Evolutionary conservation across 2,888 invertebrate species (phyloP).

Genomic region (Leptothorax acervorum): DNA sequence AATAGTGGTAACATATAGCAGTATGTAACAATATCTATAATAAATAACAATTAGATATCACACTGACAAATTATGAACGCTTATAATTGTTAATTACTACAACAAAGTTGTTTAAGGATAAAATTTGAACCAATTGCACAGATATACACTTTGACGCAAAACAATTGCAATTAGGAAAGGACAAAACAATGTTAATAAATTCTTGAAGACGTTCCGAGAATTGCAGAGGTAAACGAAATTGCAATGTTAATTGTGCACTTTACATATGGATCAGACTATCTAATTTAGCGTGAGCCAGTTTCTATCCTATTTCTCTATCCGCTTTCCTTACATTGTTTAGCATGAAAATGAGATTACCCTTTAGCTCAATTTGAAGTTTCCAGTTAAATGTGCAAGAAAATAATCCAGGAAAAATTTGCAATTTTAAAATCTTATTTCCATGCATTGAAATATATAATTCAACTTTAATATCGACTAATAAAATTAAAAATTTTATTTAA

Average conservation of each 20-base stretch:
- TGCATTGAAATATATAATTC: background rate
- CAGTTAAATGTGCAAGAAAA: background rate
- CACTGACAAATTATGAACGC: background rate
- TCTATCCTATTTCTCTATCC: conserved; percentile 24
- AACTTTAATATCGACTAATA: background rate
- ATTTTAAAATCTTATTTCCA: background rate
- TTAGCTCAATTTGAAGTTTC: conserved; percentile 22
- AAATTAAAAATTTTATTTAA: background rate
- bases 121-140: background rate
- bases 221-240: conserved; percentile 57
- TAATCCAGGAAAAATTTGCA: background rate
- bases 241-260: conserved; percentile 28
- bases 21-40: background rate
- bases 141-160: background rate
- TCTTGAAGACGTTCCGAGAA: conserved; percentile 60
- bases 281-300: conserved; percentile 54
- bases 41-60: background rate
- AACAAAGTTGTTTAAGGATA: background rate
- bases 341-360: conserved; percentile 40
- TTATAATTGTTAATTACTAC: background rate
- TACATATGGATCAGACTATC: conserved; percentile 60
- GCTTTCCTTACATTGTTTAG: conserved; percentile 30
- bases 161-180: background rate
- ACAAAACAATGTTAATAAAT: conserved; percentile 44
- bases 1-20: background rate